Evolutionary conservation across 2,888 invertebrate genomes (phyloP).

Genomic region (Hirtodrosophila duncani): DNA sequence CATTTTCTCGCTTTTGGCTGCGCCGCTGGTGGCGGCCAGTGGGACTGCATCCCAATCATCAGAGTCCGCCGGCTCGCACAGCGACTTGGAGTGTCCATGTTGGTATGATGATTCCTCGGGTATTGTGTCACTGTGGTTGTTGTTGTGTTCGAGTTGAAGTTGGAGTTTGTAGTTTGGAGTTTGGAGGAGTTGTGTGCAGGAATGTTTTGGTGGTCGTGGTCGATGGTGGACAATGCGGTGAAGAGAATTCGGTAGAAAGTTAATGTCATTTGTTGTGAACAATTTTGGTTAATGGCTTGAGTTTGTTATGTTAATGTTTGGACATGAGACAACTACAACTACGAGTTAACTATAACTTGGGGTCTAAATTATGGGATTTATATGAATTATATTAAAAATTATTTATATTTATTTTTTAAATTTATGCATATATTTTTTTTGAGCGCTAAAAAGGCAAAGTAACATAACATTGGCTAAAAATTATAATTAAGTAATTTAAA

Average conservation of each 20-base stretch:
- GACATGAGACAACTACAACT: constrained; percentile 24
- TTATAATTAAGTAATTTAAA: too few species aligned
- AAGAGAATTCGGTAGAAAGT: constrained; percentile 70
- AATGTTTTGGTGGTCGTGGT: constrained; percentile 32
- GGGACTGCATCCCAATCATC: constrained; percentile 78
- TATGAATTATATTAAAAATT: too few species aligned
- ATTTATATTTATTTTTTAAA: too few species aligned
- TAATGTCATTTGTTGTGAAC: constrained; percentile 56
- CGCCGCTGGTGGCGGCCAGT: constrained; percentile 71
- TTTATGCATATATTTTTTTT: too few species aligned
- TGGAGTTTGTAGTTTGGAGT: constrained; percentile 20
- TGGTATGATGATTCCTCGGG: constrained; percentile 83
- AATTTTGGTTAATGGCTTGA: constrained; percentile 51
- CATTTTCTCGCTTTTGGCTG: constrained; percentile 52
- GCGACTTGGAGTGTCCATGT: constrained; percentile 81
- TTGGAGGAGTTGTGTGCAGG: constrained; percentile 34
- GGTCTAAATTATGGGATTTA: background rate
- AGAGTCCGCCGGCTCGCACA: constrained; percentile 80
- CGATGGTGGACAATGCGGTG: constrained; percentile 43
- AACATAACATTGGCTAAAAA: too few species aligned
- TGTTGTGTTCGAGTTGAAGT: constrained; percentile 23
- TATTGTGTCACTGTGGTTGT: constrained; percentile 81
- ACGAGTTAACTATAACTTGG: constrained; percentile 20
- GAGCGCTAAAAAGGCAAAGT: too few species aligned
- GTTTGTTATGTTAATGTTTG: too few species aligned